A percentile compares a stretch with the other conserved stretches of the same genome.
Evolutionary conservation across 2,888 invertebrate species (phyloP).

Genomic region (Cistogaster globosa): DNA sequence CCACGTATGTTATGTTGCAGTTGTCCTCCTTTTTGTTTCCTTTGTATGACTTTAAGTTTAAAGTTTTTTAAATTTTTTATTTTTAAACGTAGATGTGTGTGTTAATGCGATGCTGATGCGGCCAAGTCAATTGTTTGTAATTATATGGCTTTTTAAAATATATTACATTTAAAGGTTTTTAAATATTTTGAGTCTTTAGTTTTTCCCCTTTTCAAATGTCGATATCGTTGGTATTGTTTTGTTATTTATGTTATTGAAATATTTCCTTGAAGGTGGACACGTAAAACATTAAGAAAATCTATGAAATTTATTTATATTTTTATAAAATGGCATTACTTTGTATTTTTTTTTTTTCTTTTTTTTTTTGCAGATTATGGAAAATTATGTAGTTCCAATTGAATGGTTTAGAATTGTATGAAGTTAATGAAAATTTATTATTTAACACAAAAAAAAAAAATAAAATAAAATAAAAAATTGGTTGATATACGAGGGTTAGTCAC

Average conservation of each 20-base stretch:
- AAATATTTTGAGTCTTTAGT: conserved; percentile 38
- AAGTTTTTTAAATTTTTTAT: conserved; percentile 27
- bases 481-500: too few relatives aligned
- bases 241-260: conserved; percentile 58
- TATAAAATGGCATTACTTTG: neutral
- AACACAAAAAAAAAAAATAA: too few relatives aligned
- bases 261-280: conserved; percentile 53
- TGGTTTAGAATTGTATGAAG: too few relatives aligned
- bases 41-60: conserved; percentile 10
- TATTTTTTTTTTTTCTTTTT: neutral
- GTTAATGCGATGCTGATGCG: conserved; percentile 33
- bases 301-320: conserved; percentile 12
- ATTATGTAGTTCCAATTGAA: neutral
- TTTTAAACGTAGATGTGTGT: neutral
- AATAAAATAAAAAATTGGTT: too few relatives aligned
- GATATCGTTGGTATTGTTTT: neutral
- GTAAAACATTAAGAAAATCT: conserved; percentile 2
- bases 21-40: conserved; percentile 53
- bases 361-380: neutral
- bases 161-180: conserved; percentile 59
- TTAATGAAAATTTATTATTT: too few relatives aligned
- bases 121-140: conserved; percentile 64
- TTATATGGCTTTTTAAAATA: conserved; percentile 63
- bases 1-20: conserved; percentile 27
- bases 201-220: neutral